These are phyloP conservation scores for Prolemur simus DNA, from an alignment of 2,113 vertebrate species.

Conservation along the genomic window DNA sequence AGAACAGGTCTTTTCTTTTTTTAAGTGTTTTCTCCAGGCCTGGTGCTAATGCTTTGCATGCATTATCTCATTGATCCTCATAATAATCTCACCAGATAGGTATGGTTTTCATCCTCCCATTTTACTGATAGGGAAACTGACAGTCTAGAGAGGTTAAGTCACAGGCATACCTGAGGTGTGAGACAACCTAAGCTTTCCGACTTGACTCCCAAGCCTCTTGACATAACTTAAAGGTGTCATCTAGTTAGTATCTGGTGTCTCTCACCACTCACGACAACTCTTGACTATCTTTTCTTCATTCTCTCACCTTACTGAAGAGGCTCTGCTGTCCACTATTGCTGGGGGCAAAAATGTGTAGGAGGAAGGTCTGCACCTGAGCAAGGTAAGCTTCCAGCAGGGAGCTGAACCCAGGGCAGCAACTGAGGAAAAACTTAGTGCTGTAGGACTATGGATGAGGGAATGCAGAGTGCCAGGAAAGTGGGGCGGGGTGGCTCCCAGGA, in stretches of 20 bases:
- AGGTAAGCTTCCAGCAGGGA: accelerated
- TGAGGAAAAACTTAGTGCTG: background rate
- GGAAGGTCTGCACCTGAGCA: background rate
- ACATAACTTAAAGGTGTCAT: background rate
- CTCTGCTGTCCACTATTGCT: background rate
- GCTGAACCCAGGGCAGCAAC: accelerated
- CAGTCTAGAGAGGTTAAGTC: background rate
- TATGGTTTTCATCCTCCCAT: background rate
- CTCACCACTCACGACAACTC: background rate
- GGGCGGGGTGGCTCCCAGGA: background rate
- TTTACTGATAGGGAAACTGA: background rate
- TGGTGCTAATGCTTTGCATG: background rate
- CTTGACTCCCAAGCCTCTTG: background rate
- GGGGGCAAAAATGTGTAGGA: background rate
- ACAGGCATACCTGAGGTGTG: background rate
- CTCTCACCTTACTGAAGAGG: background rate
- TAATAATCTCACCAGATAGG: background rate
- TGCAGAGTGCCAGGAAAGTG: background rate
- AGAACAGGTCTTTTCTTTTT: background rate
- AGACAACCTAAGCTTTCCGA: background rate
- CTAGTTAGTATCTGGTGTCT: background rate
- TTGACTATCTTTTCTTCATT: background rate
- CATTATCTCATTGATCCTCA: background rate
- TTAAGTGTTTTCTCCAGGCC: background rate
- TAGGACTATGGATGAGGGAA: background rate